Evolutionary conservation across 2,113 vertebrate genomes (phyloP), one percentile per base, ranked within the genome.

Genomic region (Cyprinodon variegatus): DNA sequence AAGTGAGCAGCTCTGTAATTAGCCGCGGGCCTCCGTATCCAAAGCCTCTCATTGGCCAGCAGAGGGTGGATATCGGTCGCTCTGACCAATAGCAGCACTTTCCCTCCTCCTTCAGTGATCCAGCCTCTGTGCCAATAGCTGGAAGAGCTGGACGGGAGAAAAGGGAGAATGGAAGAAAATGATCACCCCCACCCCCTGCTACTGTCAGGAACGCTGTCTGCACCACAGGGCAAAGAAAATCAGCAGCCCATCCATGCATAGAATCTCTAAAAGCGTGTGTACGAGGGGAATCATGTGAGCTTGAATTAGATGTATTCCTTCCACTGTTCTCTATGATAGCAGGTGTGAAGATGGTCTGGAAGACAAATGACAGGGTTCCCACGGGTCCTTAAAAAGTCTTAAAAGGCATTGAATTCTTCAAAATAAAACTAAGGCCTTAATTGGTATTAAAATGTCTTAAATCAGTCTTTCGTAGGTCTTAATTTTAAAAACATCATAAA

Each of bases 1-100:
- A 86, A 86, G 85, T 87, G 48, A 85, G 74, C 70, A 81, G 29
- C 78, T 86, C 87, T 94, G 89, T 93, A 91, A 94, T 94, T 91
- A 91, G 65, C 57, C 62, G 39, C 15, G 70, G 70, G 57, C 70
- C 74, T 3, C 65, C 86, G 83, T 46, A 60, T 43, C 2, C 0
- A n/a, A 6, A 36, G 0, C 11, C 73, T 75, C 67, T 60, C 36
- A 89, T 87, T 90, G 92, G 88, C 72, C 39, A 12, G n/a, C 8
- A 10, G 39, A 69, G 70, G 38, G 41, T 0, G n/a, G 29, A 68
- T 72, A 63, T 60, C 62, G 62, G 3, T 36, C 50, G n/a, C 36
- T 22, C 12, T 4, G 62, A 84, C 84, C 83, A 88, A 81, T 86
- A 12, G 60, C 1, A 15, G 43, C 62, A 50, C 50, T 53, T 69